Conservation (phyloP, 2,888 invertebrate genomes). For the Steinernema hermaphroditum region DNA sequence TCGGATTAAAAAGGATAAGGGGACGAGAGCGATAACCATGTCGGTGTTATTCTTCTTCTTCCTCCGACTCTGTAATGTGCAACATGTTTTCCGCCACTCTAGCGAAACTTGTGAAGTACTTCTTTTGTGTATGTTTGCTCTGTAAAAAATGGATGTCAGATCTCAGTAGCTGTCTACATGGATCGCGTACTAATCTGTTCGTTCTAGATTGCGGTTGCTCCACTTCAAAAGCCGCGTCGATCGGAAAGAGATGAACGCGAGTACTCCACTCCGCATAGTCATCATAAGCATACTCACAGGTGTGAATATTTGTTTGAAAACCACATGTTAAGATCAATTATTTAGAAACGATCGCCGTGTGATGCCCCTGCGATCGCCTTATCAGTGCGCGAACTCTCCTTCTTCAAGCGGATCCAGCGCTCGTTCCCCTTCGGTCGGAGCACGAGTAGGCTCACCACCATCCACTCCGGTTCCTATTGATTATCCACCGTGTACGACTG, state of each 20-base stretch:
- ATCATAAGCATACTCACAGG: background rate
- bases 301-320: background rate
- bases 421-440: slow-evolving; percentile 1
- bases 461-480: slow-evolving; percentile 5
- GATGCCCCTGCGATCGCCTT: background rate
- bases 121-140: slow-evolving; percentile 6
- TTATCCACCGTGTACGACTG: background rate
- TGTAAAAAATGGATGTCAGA: no score
- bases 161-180: no score
- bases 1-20: slow-evolving; percentile 19
- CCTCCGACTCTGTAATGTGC: background rate
- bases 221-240: background rate
- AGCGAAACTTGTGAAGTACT: slow-evolving; percentile 3
- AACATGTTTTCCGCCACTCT: slow-evolving; percentile 14
- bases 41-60: background rate
- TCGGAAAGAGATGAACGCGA: slow-evolving; percentile 2
- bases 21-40: background rate
- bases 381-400: slow-evolving; percentile 8
- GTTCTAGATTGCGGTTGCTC: slow-evolving; percentile 5
- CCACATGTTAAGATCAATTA: background rate
- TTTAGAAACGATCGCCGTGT: slow-evolving; percentile 4
- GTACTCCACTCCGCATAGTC: background rate
- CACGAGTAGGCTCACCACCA: background rate
- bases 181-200: background rate
- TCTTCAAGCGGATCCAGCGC: slow-evolving; percentile 11